Percentiles rank a stretch among this genome's conserved stretches.
phyloP scores from a whole-genome alignment of 2,888 invertebrate species.

The Rotaria magnacalcarata region DNA sequence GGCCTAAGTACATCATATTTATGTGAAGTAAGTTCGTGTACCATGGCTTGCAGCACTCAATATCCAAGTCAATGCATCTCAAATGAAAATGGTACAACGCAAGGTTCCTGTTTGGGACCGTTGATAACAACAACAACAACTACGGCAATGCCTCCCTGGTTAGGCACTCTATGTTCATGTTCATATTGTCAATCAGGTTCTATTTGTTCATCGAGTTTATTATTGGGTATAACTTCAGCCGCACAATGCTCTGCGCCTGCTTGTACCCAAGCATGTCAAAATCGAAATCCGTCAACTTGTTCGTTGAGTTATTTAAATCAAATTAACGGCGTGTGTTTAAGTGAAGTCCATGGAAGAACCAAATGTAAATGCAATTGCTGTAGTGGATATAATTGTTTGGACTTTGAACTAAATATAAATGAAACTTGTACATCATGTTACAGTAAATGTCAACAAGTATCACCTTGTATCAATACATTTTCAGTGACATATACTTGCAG shows the following conservation, averaged over 20 bases:
- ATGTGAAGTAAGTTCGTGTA: background rate
- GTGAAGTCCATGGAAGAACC: too few relatives aligned
- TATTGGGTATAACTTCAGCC: background rate
- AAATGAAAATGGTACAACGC: background rate
- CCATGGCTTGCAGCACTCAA: background rate
- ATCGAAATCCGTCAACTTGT: background rate
- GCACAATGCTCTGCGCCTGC: background rate
- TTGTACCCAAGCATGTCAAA: background rate
- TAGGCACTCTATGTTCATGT: background rate
- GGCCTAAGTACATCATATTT: background rate
- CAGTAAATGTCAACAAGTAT: too few relatives aligned
- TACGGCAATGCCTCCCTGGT: background rate
- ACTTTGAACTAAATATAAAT: too few relatives aligned
- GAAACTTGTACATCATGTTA: too few relatives aligned
- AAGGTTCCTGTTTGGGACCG: background rate
- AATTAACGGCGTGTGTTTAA: background rate
- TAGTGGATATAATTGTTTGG: too few relatives aligned
- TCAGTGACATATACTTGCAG: too few relatives aligned
- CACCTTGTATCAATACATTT: too few relatives aligned
- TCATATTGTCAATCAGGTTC: background rate
- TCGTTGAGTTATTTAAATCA: background rate
- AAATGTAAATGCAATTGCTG: too few relatives aligned
- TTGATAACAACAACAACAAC: background rate
- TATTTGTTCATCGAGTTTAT: background rate
- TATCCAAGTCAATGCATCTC: background rate